Conservation (phyloP, 2,888 invertebrate genomes). For the Pyrrhia umbra region DNA sequence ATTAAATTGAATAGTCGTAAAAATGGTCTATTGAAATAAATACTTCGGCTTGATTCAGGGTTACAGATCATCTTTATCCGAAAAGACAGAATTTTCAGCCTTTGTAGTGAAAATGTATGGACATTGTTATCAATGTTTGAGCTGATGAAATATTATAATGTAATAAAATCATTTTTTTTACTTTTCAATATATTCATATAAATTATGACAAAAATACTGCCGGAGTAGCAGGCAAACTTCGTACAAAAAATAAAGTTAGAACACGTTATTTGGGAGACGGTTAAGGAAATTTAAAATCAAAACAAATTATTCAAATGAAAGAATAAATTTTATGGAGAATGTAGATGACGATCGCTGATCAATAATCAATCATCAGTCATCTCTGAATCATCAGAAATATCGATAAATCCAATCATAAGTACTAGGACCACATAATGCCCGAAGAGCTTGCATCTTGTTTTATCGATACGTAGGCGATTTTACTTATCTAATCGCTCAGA, state of each 20-base stretch:
- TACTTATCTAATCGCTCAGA: constrained; percentile 51
- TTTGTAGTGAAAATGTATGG: too few relatives aligned
- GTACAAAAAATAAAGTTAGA: neutral
- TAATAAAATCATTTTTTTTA: neutral
- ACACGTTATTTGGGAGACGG: too few relatives aligned
- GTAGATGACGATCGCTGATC: constrained; percentile 23
- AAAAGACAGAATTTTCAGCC: too few relatives aligned
- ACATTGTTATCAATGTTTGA: neutral
- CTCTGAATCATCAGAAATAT: constrained; percentile 33
- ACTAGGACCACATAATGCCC: constrained; percentile 52
- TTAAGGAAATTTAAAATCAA: too few relatives aligned
- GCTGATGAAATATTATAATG: constrained; percentile 26
- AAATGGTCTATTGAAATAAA: too few relatives aligned
- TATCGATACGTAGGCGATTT: constrained; percentile 37
- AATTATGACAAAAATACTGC: neutral
- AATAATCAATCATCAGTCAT: constrained; percentile 41
- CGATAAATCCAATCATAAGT: constrained; percentile 53
- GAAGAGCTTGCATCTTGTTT: constrained; percentile 22
- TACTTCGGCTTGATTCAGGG: too few relatives aligned
- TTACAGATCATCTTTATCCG: too few relatives aligned
- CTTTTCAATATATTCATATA: too few relatives aligned
- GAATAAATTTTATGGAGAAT: too few relatives aligned
- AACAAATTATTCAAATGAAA: too few relatives aligned
- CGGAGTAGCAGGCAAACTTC: neutral
- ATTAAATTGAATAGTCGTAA: too few relatives aligned